phyloP scores from a whole-genome alignment of 1,140 invertebrate genomes.

The Brachionus manjavacas region DNA sequence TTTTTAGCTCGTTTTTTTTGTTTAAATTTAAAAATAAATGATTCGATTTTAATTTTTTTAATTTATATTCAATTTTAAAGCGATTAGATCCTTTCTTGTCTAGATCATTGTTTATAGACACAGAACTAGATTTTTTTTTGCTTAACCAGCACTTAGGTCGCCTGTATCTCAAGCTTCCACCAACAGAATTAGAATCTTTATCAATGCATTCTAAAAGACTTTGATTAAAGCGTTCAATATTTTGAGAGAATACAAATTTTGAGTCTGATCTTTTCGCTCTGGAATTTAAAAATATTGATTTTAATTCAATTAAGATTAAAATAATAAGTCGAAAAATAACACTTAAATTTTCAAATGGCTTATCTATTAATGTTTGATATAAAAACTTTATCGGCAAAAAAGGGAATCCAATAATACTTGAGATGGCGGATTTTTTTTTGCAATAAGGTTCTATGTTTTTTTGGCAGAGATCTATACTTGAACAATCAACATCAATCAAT shows the following conservation, averaged over 20 bases:
- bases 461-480: slow-evolving; percentile 13
- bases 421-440: neutral
- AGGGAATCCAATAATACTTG: neutral
- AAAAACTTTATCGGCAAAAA: slow-evolving; percentile 1
- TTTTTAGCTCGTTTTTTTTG: neutral
- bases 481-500: neutral
- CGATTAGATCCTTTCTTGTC: neutral
- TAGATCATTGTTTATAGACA: neutral
- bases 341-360: slow-evolving; percentile 1
- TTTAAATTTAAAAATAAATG: slow-evolving; percentile 15
- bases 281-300: neutral
- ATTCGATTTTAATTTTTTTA: slow-evolving; percentile 20
- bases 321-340: neutral
- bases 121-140: neutral
- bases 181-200: neutral
- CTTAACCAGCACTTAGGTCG: neutral
- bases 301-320: neutral
- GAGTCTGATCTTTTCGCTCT: neutral
- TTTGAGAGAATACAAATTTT: neutral
- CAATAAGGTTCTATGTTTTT: neutral
- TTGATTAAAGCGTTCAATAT: neutral
- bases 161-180: neutral
- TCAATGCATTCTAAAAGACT: neutral
- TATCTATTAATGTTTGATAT: neutral
- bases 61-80: slow-evolving; percentile 14